phyloP scores from a whole-genome alignment of 1,140 invertebrate species.

The Ceratosolen solmsi region DNA sequence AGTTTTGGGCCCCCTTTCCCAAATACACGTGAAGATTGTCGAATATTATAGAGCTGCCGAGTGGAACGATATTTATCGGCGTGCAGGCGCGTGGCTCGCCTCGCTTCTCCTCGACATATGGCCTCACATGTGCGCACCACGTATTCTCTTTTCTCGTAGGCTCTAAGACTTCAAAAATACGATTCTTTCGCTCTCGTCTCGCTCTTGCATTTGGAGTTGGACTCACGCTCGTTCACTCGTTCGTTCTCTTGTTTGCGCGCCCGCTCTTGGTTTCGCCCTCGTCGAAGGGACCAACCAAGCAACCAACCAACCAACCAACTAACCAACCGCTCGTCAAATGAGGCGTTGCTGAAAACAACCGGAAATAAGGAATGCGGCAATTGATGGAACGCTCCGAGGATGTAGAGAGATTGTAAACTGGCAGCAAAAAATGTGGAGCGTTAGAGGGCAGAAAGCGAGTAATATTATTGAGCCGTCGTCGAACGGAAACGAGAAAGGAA shows the following conservation, averaged over 20 bases:
- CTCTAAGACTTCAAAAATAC: too few species aligned
- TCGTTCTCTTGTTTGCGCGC: neutral
- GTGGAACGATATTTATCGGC: conserved; percentile 21
- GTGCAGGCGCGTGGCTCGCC: conserved; percentile 15
- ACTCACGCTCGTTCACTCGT: neutral
- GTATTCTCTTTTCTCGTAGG: neutral
- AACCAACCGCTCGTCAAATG: conserved; percentile 9
- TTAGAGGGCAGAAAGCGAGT: neutral
- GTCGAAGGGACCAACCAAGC: neutral
- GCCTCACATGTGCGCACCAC: neutral
- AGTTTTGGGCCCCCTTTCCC: neutral
- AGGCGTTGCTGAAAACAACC: conserved; percentile 24
- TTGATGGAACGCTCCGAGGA: neutral
- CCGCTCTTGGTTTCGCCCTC: neutral
- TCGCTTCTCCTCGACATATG: conserved; percentile 12
- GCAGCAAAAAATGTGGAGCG: neutral
- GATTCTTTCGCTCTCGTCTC: neutral
- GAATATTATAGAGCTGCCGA: conserved; percentile 10
- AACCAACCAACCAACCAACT: too few species aligned
- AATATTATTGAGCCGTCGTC: neutral
- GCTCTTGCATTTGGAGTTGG: neutral
- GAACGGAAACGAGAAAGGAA: neutral
- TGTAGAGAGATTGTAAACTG: conserved; percentile 8
- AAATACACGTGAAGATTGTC: conserved; percentile 29
- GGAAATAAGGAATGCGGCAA: conserved; percentile 2